Conservation (phyloP, 1,140 invertebrate genomes). For the Pachyrhynchus sulphureomaculatus region DNA sequence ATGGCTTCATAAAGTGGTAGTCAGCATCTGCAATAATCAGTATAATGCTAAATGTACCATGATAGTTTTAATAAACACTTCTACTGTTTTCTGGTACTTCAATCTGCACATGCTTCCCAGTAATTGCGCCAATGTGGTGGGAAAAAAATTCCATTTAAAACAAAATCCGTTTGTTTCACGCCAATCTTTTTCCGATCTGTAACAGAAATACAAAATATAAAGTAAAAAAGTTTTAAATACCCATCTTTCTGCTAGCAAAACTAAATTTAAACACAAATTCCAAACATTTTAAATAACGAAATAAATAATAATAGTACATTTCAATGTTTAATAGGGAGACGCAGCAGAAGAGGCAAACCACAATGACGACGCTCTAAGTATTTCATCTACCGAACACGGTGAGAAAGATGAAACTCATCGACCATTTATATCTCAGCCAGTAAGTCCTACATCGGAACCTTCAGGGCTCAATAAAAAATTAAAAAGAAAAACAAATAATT, state of each 20-base stretch:
- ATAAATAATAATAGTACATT: background rate
- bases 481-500: background rate
- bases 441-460: slow-evolving; percentile 13
- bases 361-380: background rate
- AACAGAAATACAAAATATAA: too few relatives aligned
- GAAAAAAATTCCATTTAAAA: slow-evolving; percentile 51
- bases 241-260: too few relatives aligned
- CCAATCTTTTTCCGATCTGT: slow-evolving; percentile 12
- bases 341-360: slow-evolving; percentile 10
- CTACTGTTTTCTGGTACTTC: slow-evolving; percentile 37
- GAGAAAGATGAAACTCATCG: slow-evolving; percentile 1
- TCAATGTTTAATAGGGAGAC: slow-evolving; percentile 4
- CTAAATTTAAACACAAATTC: too few relatives aligned
- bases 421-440: slow-evolving; percentile 7
- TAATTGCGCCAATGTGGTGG: slow-evolving; percentile 35
- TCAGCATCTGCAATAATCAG: slow-evolving; percentile 48
- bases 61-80: slow-evolving; percentile 51
- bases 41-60: slow-evolving; percentile 46
- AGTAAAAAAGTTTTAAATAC: too few relatives aligned
- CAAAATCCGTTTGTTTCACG: background rate
- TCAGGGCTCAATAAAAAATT: background rate
- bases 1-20: slow-evolving; percentile 31
- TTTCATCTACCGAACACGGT: too few relatives aligned
- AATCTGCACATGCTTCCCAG: slow-evolving; percentile 47
- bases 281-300: background rate